phyloP scores from a whole-genome alignment of 2,888 invertebrate genomes.

The Tillus elongatus region DNA sequence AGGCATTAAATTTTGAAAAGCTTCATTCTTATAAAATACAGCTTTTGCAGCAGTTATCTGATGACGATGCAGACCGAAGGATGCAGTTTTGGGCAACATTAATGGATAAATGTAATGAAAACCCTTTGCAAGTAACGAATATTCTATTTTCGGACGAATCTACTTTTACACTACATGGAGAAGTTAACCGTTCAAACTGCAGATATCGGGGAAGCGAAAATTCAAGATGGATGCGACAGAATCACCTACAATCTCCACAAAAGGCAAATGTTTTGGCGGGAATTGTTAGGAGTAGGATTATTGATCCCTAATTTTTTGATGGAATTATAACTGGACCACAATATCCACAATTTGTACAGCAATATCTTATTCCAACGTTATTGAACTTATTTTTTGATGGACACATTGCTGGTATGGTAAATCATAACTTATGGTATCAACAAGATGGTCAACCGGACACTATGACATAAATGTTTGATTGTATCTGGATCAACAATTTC shows the following conservation, averaged over 20 bases:
- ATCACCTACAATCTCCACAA: neutral
- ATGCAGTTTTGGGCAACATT: too few species aligned
- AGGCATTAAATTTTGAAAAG: too few species aligned
- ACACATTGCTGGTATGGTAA: too few species aligned
- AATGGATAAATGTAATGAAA: too few species aligned
- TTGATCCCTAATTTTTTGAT: neutral
- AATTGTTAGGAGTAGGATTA: neutral
- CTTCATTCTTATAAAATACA: too few species aligned
- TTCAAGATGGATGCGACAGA: neutral
- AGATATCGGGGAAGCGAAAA: neutral
- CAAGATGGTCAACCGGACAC: neutral
- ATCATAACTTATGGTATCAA: conserved; percentile 3
- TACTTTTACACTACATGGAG: neutral
- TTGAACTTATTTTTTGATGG: neutral
- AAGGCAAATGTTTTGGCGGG: neutral
- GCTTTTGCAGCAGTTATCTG: too few species aligned
- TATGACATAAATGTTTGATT: neutral
- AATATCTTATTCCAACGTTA: neutral
- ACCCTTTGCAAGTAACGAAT: too few species aligned
- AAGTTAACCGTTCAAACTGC: neutral
- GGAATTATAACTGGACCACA: neutral
- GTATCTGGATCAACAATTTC: neutral
- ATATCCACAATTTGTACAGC: neutral
- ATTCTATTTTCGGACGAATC: neutral
- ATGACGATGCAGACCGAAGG: too few species aligned